These are phyloP conservation scores for Dipodomys stephensi DNA, from an alignment of 2,113 vertebrate species.

Conservation along the genomic window DNA sequence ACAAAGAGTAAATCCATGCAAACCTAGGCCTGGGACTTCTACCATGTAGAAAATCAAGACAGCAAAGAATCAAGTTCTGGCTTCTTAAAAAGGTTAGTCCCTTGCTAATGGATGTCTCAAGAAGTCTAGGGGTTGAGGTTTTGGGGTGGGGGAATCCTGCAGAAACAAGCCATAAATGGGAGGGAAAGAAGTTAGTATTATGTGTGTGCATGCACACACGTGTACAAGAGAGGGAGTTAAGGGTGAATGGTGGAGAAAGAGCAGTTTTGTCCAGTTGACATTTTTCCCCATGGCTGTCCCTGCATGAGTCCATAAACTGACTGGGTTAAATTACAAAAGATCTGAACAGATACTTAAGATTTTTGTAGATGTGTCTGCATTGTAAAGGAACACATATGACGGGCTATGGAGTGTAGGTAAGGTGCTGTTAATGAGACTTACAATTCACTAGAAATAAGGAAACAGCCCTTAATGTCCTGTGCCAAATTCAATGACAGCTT, in stretches of 20 bases:
- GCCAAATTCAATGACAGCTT: not conserved
- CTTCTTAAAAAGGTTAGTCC: not conserved
- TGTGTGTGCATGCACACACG: too few species aligned
- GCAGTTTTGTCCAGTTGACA: conserved; percentile 26
- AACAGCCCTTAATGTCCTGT: not conserved
- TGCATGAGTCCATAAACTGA: not conserved
- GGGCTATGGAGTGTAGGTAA: not conserved
- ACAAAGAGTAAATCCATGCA: not conserved
- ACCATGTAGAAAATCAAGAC: not conserved
- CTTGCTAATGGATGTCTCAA: not conserved
- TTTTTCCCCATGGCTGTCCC: conserved; percentile 46
- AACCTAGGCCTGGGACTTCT: not conserved
- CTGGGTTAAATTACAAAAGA: conserved; percentile 52
- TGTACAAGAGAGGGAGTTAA: too few species aligned
- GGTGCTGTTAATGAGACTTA: not conserved
- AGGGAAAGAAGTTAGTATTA: not conserved
- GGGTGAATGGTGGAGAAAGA: not conserved
- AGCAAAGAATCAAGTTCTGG: not conserved
- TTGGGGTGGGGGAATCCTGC: not conserved
- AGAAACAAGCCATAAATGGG: not conserved
- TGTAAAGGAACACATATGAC: not conserved
- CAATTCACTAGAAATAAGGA: not conserved
- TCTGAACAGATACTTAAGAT: conserved; percentile 43
- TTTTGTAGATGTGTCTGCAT: not conserved
- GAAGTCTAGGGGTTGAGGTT: not conserved